phyloP scores from a whole-genome alignment of 1,140 invertebrate species.

The Bombyx mandarina region DNA sequence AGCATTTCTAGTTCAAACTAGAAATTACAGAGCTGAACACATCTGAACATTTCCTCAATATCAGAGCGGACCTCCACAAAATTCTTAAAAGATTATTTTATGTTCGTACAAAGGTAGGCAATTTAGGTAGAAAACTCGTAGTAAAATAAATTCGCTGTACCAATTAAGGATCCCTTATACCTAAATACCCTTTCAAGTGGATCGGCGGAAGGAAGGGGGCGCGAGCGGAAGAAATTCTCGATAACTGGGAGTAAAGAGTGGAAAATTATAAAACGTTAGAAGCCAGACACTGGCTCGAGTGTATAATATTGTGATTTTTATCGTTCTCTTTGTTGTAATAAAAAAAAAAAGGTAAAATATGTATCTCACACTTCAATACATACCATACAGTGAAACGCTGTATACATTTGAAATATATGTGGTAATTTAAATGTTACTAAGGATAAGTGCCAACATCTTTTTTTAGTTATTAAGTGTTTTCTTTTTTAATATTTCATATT shows the following conservation, averaged over 20 bases:
- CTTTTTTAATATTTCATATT: too few species aligned
- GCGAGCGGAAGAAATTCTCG: conserved; percentile 55
- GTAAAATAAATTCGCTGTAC: conserved; percentile 49
- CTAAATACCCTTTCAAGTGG: conserved; percentile 57
- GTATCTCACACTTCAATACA: neutral
- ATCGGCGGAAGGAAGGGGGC: conserved; percentile 51
- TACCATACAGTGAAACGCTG: neutral
- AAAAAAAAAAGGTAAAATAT: neutral
- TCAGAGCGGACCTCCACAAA: neutral
- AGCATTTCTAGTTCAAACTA: too few species aligned
- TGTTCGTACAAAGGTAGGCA: conserved; percentile 11
- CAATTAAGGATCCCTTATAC: conserved; percentile 60
- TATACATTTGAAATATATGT: neutral
- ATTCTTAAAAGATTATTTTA: conserved; percentile 10
- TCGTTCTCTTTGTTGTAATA: conserved; percentile 6
- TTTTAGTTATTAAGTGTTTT: too few species aligned
- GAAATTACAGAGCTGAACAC: too few species aligned
- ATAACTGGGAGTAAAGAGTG: conserved; percentile 56
- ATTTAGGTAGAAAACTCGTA: conserved; percentile 33
- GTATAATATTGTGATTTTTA: conserved; percentile 25
- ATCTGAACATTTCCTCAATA: too few species aligned
- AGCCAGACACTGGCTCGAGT: conserved; percentile 26
- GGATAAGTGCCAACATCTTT: neutral
- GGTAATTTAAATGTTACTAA: neutral
- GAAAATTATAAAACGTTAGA: conserved; percentile 58